A percentile compares a stretch with the other conserved stretches of the same genome.
Evolutionary conservation across 1,140 invertebrate species (phyloP).

Genomic region (Carcinoscorpius rotundicauda): DNA sequence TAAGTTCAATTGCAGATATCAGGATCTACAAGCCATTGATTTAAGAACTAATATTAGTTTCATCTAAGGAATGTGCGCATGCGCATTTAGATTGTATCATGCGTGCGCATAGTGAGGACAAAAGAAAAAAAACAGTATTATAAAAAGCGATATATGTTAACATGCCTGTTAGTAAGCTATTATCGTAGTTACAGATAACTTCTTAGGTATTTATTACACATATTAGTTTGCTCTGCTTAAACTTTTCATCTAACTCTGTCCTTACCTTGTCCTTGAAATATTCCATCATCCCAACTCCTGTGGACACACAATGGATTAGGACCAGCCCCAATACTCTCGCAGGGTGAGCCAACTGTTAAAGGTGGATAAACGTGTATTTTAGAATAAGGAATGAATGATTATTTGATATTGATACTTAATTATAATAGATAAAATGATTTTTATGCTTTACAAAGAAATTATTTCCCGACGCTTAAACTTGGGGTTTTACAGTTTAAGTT

Average conservation of each 20-base stretch:
- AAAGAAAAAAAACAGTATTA: not conserved
- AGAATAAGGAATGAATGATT: not conserved
- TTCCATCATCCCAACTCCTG: constrained; percentile 72
- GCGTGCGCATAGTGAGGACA: not conserved
- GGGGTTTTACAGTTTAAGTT: no score
- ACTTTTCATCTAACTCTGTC: not conserved
- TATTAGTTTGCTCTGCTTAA: not conserved
- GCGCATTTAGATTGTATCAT: no score
- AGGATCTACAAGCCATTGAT: no score
- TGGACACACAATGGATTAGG: constrained; percentile 76
- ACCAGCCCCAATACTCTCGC: constrained; percentile 59
- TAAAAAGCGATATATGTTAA: not conserved
- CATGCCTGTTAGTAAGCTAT: no score
- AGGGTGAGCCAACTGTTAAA: constrained; percentile 49
- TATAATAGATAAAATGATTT: no score
- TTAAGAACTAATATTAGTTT: no score
- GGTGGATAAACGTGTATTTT: constrained; percentile 11
- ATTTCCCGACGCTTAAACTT: no score
- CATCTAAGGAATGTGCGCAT: no score
- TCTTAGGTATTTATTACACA: not conserved
- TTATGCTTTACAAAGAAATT: no score
- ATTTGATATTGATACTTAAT: no score
- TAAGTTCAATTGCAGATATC: no score
- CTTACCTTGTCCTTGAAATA: constrained; percentile 67
- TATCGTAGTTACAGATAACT: no score